A percentile compares a stretch with the other conserved stretches of the same genome.
phyloP scores from a whole-genome alignment of 2,797 vertebrate species.

The Babyrousa celebensis region DNA sequence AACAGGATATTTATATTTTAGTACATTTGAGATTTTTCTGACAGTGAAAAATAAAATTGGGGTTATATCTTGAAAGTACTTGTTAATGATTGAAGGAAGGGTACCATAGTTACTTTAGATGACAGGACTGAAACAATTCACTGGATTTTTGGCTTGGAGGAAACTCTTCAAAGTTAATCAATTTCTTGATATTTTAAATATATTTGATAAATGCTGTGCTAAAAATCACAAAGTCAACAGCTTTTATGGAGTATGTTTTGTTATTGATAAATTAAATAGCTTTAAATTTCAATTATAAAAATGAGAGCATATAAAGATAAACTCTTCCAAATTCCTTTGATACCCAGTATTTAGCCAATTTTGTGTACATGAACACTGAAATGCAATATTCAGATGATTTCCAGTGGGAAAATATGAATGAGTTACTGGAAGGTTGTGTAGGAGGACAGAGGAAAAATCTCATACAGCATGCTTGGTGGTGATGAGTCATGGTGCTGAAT shows the following conservation, averaged over 20 bases:
- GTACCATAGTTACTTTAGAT: not conserved
- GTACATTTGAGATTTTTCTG: conserved; percentile 6
- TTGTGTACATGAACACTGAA: not conserved
- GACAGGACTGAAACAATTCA: not conserved
- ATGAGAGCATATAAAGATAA: not conserved
- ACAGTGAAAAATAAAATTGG: conserved; percentile 8
- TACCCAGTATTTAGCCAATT: not conserved
- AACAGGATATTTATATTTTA: not conserved
- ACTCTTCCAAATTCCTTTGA: not conserved
- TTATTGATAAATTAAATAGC: conserved; percentile 27
- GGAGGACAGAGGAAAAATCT: not conserved
- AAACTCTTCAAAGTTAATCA: conserved; percentile 53
- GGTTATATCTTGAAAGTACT: not conserved
- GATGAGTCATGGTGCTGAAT: conserved; percentile 14
- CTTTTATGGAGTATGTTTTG: not conserved
- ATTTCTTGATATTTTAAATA: conserved; percentile 66
- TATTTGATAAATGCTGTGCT: not conserved
- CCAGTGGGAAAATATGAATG: not conserved
- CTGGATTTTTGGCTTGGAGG: conserved; percentile 6
- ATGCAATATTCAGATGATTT: not conserved
- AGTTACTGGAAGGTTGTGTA: not conserved
- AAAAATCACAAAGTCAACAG: not conserved
- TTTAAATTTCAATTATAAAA: conserved; percentile 61
- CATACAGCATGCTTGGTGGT: not conserved
- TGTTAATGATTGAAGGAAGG: conserved; percentile 1